These are phyloP conservation scores for Megalonaias nervosa DNA, from an alignment of 1,140 invertebrate genomes.

Conservation along the genomic window DNA sequence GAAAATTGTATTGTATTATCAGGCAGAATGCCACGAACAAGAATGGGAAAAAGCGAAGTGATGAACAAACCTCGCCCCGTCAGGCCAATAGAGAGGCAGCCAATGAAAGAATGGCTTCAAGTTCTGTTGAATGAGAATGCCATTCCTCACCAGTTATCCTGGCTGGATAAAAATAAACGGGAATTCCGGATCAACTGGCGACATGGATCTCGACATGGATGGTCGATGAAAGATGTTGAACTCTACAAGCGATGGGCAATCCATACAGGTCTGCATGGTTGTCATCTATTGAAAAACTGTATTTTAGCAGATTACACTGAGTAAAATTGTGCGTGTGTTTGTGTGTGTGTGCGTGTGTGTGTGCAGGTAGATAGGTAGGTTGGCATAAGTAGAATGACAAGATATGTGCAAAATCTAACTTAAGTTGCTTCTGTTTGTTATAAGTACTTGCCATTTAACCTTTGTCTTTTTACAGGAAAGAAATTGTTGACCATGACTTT, in stretches of 20 bases:
- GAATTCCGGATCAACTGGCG: conserved; percentile 60
- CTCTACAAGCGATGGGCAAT: conserved; percentile 58
- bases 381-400: neutral
- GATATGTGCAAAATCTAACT: neutral
- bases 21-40: no score
- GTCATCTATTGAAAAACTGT: neutral
- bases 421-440: neutral
- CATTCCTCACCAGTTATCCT: conserved; percentile 41
- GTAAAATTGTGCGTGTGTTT: no score
- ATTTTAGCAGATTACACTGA: neutral
- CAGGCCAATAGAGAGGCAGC: conserved; percentile 45
- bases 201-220: conserved; percentile 57
- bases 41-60: no score
- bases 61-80: conserved; percentile 16
- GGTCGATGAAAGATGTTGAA: conserved; percentile 48
- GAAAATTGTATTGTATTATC: no score
- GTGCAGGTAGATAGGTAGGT: no score
- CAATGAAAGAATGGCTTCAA: conserved; percentile 51
- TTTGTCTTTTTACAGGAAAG: neutral
- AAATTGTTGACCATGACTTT: neutral
- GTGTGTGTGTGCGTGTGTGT: no score
- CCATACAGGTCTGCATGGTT: conserved; percentile 53
- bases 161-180: conserved; percentile 45
- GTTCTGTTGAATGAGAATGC: conserved; percentile 37
- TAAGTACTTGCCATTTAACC: neutral